Base-by-base conservation (phyloP, 2,888 invertebrate genomes). In the Cordilura impudica region DNA sequence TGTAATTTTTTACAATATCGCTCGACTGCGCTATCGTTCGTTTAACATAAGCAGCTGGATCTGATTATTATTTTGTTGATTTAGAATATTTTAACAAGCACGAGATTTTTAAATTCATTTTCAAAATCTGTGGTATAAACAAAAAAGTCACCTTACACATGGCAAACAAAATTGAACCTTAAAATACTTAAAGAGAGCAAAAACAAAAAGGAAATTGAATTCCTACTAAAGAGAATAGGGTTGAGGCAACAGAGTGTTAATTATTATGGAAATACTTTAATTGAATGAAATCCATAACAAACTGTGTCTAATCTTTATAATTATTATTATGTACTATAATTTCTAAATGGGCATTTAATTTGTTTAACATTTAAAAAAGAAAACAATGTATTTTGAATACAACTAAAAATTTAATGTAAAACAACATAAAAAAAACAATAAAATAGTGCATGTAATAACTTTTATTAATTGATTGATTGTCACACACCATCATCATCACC, bases 401-500 rank as follows among this genome's bases (percentile, higher is more conserved):
- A 45, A 58, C n/a, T 26, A 47, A 63, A 47, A 54, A 49, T 23
- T 47, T 47, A 35, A 53, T 12, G 7, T 43, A 61, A 54, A 47
- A 54, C 31, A 19, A 21, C 43, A 35, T 35, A 23, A 10, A 47
- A 63, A 63, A 47, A 63, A 63, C 10, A 65, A 65, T 39, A 58
- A 78, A 70, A 63, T 73, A 70, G 58, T 78, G 78, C 78, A 78
- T 78, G 78, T 78, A 73, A 73, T 66, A 70, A 67, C 49, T 61
- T 26, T 72, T 72, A 67, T 56, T 67, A 47, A 72, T 72, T 71
- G 23, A 23, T 70, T 58, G 14, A 58, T 53, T 66, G 31, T 53
- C 63, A 31, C 31, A 53, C 47, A 7, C 39, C 3, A 49, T 21
- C 10, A 39, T 39, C n/a, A 21, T 43, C 12, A 45, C 10, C n/a